Conservation (phyloP, 1,140 invertebrate genomes). For the Dendroctonus ponderosae region DNA sequence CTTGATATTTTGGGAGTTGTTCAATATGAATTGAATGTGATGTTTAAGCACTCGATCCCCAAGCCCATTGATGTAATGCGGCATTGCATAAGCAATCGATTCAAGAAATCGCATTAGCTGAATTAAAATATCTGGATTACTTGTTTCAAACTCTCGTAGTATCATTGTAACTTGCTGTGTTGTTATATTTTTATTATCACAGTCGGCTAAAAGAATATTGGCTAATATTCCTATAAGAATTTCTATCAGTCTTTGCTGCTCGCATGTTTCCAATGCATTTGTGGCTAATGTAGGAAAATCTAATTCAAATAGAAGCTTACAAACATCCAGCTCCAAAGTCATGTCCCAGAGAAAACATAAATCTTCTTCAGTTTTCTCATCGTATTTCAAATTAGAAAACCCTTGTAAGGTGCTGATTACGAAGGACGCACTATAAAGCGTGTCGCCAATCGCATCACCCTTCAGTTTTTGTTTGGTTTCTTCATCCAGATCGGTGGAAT, state of each 20-base stretch:
- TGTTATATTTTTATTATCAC: conserved; percentile 42
- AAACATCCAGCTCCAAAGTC: conserved; percentile 69
- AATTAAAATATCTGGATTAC: conserved; percentile 63
- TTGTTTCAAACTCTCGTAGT: conserved; percentile 57
- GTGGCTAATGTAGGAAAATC: conserved; percentile 61
- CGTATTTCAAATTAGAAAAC: conserved; percentile 53
- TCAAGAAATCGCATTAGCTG: conserved; percentile 67
- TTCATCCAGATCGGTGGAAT: conserved; percentile 48
- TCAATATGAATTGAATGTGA: conserved; percentile 63
- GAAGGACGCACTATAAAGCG: conserved; percentile 71
- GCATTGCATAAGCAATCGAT: conserved; percentile 47
- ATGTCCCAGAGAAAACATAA: conserved; percentile 77
- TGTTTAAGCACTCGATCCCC: conserved; percentile 55
- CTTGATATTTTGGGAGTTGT: conserved; percentile 65
- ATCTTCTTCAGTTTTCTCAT: conserved; percentile 63
- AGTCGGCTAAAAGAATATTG: conserved; percentile 65
- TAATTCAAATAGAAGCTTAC: conserved; percentile 63
- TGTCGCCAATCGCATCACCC: conserved; percentile 73
- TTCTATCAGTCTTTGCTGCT: conserved; percentile 62
- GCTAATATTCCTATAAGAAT: conserved; percentile 71
- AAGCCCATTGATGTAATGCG: conserved; percentile 51
- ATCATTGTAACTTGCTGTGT: conserved; percentile 47
- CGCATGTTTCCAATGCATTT: conserved; percentile 51
- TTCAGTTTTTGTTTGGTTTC: conserved; percentile 57
- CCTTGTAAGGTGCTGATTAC: conserved; percentile 65